phyloP scores from a whole-genome alignment of 2,888 invertebrate species.

The Tiliacea citrago region DNA sequence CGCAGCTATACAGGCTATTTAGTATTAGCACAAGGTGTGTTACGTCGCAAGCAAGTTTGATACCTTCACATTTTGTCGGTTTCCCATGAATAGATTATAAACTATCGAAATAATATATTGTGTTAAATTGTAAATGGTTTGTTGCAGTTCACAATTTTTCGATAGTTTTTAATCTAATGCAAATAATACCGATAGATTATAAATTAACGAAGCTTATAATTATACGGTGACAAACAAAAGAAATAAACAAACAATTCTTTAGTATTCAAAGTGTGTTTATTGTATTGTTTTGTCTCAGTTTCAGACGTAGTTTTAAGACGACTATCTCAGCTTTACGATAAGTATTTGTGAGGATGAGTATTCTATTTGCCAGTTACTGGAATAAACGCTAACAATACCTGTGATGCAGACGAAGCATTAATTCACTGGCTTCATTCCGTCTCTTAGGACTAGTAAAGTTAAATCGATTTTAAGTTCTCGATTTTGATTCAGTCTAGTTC shows the following conservation, averaged over 20 bases:
- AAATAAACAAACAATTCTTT: not conserved
- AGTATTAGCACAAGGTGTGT: too few relatives aligned
- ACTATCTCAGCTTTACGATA: not conserved
- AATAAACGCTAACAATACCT: constrained; percentile 7
- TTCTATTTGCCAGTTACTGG: not conserved
- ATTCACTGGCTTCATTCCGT: constrained; percentile 28
- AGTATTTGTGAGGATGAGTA: not conserved
- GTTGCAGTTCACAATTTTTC: too few relatives aligned
- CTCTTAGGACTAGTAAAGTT: constrained; percentile 54
- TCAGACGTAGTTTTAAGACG: not conserved
- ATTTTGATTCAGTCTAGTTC: constrained; percentile 55
- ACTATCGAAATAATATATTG: too few relatives aligned
- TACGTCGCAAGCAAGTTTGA: too few relatives aligned
- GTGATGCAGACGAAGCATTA: not conserved
- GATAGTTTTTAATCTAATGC: too few relatives aligned
- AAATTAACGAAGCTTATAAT: too few relatives aligned
- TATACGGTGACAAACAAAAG: not conserved
- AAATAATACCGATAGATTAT: too few relatives aligned
- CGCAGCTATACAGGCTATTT: too few relatives aligned
- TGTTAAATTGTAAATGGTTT: too few relatives aligned
- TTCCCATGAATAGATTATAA: too few relatives aligned
- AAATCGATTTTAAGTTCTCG: constrained; percentile 53
- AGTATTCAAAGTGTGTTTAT: not conserved
- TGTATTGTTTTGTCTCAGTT: not conserved
- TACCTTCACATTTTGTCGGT: too few relatives aligned